A percentile compares a stretch with the other conserved stretches of the same genome.
Conservation (phyloP, 2,797 vertebrate genomes). For the Vespertilio murinus region DNA sequence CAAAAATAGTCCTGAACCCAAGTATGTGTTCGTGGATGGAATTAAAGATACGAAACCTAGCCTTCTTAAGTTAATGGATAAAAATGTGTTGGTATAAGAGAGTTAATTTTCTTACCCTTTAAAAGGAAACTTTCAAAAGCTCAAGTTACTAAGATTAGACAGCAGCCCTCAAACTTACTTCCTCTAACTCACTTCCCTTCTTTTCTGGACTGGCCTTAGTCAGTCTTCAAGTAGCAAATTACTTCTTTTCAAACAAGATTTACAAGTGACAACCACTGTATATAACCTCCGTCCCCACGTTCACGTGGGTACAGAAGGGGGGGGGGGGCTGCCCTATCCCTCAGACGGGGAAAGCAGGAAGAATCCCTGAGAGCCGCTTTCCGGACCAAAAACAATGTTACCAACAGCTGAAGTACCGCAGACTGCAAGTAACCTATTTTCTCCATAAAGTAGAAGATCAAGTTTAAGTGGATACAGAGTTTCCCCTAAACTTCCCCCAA, state of each 20-base stretch:
- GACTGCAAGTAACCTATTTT: not conserved
- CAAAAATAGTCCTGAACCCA: not conserved
- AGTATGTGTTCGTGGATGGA: not conserved
- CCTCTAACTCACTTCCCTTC: conserved; percentile 59
- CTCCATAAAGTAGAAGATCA: conserved; percentile 5
- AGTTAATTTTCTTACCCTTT: conserved; percentile 50
- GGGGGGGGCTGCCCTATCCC: not conserved
- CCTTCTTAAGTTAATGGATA: not conserved
- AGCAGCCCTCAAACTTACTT: conserved; percentile 53
- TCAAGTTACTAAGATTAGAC: conserved; percentile 55
- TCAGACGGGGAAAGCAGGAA: not conserved
- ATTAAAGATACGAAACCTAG: conserved; percentile 4
- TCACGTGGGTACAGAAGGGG: not conserved
- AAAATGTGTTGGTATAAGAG: not conserved
- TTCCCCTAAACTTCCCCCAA: not conserved
- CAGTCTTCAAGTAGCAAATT: conserved; percentile 60
- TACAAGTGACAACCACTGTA: not conserved
- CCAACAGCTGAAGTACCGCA: not conserved
- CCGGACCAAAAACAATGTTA: not conserved
- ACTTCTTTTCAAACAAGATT: conserved; percentile 48
- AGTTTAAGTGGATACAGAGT: not conserved
- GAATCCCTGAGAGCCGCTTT: too few species aligned
- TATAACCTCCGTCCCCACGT: not conserved
- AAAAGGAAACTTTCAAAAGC: conserved; percentile 59
- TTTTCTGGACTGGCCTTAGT: conserved; percentile 35